Evolutionary conservation across 2,113 vertebrate species (phyloP).

Genomic region (Caretta caretta): DNA sequence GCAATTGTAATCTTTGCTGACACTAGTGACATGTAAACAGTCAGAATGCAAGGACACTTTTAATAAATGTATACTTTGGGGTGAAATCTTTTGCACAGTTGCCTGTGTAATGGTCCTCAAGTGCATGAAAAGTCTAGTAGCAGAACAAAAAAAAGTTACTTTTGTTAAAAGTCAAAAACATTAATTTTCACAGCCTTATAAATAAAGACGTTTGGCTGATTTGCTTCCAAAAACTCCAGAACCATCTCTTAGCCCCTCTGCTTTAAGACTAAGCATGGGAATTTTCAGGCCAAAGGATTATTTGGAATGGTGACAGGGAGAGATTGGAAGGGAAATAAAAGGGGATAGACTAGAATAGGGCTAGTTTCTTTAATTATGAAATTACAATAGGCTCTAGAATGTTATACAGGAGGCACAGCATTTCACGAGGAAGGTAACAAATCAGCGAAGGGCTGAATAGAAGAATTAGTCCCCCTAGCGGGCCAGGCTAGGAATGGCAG

Average conservation of each 20-base stretch:
- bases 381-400: neutral
- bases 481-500: neutral
- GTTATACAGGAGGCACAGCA: neutral
- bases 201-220: neutral
- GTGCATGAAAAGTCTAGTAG: too few species aligned
- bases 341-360: neutral
- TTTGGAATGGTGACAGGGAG: neutral
- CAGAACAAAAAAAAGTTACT: neutral
- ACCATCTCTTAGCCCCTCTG: neutral
- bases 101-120: too few species aligned
- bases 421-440: neutral
- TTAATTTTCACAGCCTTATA: neutral
- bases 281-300: neutral
- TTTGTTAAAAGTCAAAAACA: neutral
- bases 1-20: too few species aligned
- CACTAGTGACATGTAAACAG: too few species aligned
- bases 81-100: too few species aligned
- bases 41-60: too few species aligned
- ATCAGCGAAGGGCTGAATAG: neutral
- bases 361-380: neutral
- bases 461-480: neutral
- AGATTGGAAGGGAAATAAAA: neutral
- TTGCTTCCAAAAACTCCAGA: neutral
- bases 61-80: too few species aligned
- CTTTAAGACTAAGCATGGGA: neutral